Evolutionary conservation across 2,888 invertebrate species (phyloP).

Genomic region (Galeopsomyia nigrocyanea): DNA sequence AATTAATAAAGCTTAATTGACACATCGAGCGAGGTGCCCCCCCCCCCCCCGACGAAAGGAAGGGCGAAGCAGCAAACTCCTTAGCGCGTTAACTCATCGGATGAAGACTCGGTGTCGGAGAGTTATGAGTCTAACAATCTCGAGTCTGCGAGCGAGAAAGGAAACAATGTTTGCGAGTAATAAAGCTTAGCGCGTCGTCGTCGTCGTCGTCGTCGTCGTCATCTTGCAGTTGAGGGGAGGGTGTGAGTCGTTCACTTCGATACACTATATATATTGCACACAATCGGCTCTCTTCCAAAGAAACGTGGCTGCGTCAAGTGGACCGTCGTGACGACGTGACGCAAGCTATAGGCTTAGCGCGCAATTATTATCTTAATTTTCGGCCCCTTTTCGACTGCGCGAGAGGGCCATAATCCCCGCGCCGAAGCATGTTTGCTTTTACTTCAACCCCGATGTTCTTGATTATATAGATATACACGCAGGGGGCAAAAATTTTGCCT

Average conservation of each 20-base stretch:
- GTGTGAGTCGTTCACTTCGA: conserved; percentile 36
- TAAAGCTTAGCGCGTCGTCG: conserved; percentile 51
- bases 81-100: conserved; percentile 41
- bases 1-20: conserved; percentile 41
- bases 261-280: conserved; percentile 12
- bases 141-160: background rate
- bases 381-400: conserved; percentile 7
- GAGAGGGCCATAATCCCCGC: conserved; percentile 3
- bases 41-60: too few species aligned
- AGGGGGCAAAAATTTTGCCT: too few species aligned
- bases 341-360: conserved; percentile 11
- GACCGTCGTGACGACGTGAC: background rate
- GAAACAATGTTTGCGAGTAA: conserved; percentile 52
- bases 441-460: background rate
- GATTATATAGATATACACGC: too few species aligned
- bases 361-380: conserved; percentile 43
- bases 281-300: background rate
- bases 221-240: conserved; percentile 43
- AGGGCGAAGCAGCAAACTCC: conserved; percentile 3
- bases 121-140: conserved; percentile 37
- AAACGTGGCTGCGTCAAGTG: conserved; percentile 43
- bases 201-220: conserved; percentile 37
- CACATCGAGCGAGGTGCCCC: conserved; percentile 13
- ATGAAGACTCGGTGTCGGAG: conserved; percentile 22
- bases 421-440: conserved; percentile 18